Evolutionary conservation across 1,140 invertebrate species (phyloP).

Genomic region (Trichonephila clavata): DNA sequence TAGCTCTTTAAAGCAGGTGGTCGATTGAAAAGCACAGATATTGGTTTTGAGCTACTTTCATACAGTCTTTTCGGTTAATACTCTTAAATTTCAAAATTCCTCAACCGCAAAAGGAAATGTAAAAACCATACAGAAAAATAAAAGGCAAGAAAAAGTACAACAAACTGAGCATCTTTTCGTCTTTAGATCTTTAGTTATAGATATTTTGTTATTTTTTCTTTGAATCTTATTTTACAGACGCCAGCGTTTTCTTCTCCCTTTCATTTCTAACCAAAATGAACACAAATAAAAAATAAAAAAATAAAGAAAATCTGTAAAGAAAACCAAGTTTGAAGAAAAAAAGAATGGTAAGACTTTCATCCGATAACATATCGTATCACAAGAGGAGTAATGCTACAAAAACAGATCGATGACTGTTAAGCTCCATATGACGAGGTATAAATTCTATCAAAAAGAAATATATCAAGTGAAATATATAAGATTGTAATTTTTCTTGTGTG

Average conservation of each 20-base stretch:
- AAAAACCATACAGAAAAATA: not conserved
- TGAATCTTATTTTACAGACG: not conserved
- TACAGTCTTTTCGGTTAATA: no score
- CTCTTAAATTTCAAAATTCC: not conserved
- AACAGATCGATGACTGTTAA: constrained; percentile 24
- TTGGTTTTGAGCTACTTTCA: no score
- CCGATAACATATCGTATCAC: constrained; percentile 28
- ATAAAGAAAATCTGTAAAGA: not conserved
- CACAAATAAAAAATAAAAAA: not conserved
- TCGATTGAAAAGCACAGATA: no score
- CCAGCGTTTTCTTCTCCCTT: constrained; percentile 15
- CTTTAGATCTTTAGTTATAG: not conserved
- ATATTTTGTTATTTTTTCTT: not conserved
- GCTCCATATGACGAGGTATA: not conserved
- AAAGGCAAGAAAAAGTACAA: not conserved
- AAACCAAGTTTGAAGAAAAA: not conserved
- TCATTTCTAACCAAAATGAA: not conserved
- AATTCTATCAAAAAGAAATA: not conserved
- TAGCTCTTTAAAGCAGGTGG: not conserved
- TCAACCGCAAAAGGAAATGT: not conserved
- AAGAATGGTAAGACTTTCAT: not conserved
- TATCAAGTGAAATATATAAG: not conserved
- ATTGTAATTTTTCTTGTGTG: not conserved
- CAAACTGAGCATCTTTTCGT: no score
- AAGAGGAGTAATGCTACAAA: not conserved